These are phyloP conservation scores for Aldrovandia affinis DNA, from an alignment of 2,797 vertebrate species.

Conservation along the genomic window DNA sequence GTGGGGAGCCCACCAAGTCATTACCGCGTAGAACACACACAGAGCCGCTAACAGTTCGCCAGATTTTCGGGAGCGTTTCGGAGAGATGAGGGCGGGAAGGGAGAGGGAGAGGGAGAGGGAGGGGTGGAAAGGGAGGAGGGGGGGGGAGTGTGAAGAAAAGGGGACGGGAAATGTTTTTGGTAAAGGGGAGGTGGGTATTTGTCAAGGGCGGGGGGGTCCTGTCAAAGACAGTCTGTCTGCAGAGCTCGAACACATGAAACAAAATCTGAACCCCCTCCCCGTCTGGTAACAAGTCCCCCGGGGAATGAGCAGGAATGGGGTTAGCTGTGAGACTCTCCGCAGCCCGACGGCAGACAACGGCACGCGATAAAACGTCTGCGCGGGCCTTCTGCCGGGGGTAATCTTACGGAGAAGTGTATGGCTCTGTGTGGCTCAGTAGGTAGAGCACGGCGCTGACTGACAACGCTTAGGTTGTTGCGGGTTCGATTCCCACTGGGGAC, in stretches of 20 bases:
- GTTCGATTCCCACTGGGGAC: too few relatives aligned
- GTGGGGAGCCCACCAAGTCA: constrained; percentile 71
- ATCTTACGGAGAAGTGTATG: constrained; percentile 52
- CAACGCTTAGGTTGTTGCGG: too few relatives aligned
- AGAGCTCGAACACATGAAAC: constrained; percentile 46
- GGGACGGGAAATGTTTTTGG: background rate
- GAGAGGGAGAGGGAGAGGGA: constrained; percentile 45
- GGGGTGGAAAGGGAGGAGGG: constrained; percentile 24
- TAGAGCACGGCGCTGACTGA: too few relatives aligned
- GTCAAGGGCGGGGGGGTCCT: constrained; percentile 48
- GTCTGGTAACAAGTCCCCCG: constrained; percentile 38
- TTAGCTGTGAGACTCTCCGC: constrained; percentile 41
- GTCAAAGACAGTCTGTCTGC: constrained; percentile 55
- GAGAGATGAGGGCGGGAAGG: constrained; percentile 46
- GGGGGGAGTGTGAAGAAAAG: background rate
- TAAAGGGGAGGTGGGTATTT: constrained; percentile 37
- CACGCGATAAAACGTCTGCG: constrained; percentile 29
- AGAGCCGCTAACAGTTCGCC: constrained; percentile 64
- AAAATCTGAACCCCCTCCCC: constrained; percentile 46
- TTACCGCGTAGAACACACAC: constrained; percentile 76
- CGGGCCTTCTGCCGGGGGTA: constrained; percentile 40
- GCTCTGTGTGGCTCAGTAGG: too few relatives aligned
- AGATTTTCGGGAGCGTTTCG: constrained; percentile 63
- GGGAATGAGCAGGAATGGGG: constrained; percentile 24
- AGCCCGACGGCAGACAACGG: constrained; percentile 53